Conservation (phyloP, 2,113 vertebrate genomes). For the Turdus rufiventris region DNA sequence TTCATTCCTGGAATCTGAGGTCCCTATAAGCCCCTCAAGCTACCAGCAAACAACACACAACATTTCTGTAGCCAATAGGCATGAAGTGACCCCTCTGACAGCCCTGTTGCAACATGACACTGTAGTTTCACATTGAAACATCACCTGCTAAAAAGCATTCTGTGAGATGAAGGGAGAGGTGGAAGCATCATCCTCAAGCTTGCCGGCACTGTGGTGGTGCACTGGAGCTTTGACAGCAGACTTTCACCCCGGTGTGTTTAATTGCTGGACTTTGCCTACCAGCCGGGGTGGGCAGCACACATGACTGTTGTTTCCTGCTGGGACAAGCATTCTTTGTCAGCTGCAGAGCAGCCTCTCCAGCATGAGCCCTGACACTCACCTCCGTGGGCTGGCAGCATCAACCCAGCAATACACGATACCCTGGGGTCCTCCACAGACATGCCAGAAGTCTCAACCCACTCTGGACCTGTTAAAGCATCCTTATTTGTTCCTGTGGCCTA, state of each 20-base stretch:
- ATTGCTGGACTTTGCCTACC: slow-evolving; percentile 29
- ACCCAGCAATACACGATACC: neutral
- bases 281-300: neutral
- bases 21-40: neutral
- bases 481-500: neutral
- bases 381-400: neutral
- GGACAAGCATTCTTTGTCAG: neutral
- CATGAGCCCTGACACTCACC: neutral
- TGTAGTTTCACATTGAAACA: neutral
- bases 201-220: neutral
- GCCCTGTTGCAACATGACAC: neutral
- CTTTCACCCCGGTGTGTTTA: neutral
- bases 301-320: neutral
- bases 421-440: neutral
- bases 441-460: neutral
- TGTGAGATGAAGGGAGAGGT: accelerated
- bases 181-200: neutral
- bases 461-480: neutral
- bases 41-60: neutral
- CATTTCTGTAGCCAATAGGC: neutral
- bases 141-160: neutral
- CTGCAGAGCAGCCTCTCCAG: neutral
- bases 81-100: neutral
- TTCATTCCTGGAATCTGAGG: neutral
- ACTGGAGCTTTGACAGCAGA: neutral